phyloP scores from a whole-genome alignment of 2,888 invertebrate species.

The Acronicta alni region DNA sequence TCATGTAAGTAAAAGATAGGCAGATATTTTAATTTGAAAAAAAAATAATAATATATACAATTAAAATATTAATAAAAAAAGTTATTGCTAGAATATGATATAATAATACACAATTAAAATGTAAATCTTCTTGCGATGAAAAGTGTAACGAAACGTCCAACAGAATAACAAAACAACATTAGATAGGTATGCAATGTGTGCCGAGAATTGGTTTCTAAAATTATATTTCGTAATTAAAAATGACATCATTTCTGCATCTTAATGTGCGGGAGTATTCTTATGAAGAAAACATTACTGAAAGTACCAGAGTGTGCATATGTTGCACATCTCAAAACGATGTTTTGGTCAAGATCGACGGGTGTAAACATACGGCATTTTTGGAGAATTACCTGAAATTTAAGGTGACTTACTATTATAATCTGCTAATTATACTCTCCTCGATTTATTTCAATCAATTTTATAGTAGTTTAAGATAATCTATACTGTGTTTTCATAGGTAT shows the following conservation, averaged over 20 bases:
- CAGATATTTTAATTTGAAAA: no score
- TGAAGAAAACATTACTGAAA: slow-evolving; percentile 8
- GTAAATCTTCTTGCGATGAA: neutral
- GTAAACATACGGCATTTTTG: slow-evolving; percentile 69
- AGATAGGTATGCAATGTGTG: slow-evolving; percentile 19
- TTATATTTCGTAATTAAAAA: slow-evolving; percentile 4
- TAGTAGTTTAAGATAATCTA: neutral
- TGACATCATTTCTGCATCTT: slow-evolving; percentile 39
- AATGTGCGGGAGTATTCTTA: slow-evolving; percentile 20
- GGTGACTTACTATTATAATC: slow-evolving; percentile 59
- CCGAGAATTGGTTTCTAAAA: slow-evolving; percentile 35
- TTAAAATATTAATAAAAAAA: neutral
- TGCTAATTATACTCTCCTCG: neutral
- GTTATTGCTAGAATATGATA: no score
- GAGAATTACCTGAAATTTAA: slow-evolving; percentile 58
- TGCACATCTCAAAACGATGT: slow-evolving; percentile 63
- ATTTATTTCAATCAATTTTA: neutral
- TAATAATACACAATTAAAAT: neutral
- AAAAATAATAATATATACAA: neutral
- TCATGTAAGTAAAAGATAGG: no score
- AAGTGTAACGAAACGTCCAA: slow-evolving; percentile 29
- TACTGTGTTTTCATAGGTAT: slow-evolving; percentile 47
- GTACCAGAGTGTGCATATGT: slow-evolving; percentile 61
- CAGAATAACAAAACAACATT: neutral
- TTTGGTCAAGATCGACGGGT: slow-evolving; percentile 62